phyloP scores from a whole-genome alignment of 1,140 invertebrate genomes.

The Epicauta chinensis region DNA sequence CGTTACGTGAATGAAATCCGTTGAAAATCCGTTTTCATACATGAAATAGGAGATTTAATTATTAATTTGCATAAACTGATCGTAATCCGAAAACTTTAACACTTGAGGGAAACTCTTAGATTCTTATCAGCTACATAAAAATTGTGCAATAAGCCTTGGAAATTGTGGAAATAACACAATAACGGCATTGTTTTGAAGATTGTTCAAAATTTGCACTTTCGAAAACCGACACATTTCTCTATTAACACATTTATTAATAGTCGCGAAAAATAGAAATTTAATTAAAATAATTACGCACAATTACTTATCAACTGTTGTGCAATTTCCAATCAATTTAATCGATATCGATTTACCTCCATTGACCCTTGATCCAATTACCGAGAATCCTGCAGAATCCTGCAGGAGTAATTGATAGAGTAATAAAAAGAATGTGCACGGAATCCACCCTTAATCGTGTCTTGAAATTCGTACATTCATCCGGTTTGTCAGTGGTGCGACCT shows the following conservation, averaged over 20 bases:
- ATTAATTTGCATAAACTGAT: background rate
- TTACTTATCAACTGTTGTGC: background rate
- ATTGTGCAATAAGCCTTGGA: background rate
- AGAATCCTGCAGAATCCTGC: no score
- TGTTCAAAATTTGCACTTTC: background rate
- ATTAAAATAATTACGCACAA: background rate
- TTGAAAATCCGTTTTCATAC: no score
- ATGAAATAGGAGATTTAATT: background rate
- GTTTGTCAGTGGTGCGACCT: no score
- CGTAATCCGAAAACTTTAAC: no score
- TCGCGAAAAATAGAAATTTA: background rate
- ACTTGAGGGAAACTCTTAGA: background rate
- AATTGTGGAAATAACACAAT: background rate
- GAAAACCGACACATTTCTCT: background rate
- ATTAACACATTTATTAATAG: background rate
- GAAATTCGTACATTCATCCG: no score
- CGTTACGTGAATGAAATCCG: no score
- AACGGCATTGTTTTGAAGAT: background rate
- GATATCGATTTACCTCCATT: no score
- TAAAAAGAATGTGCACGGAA: no score
- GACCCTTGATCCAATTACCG: no score
- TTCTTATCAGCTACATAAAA: background rate
- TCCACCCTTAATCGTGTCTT: no score
- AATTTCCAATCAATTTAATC: background rate
- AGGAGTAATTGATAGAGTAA: no score